Base-by-base conservation (phyloP, 2,113 vertebrate genomes). In the Saguinus imperator region DNA sequence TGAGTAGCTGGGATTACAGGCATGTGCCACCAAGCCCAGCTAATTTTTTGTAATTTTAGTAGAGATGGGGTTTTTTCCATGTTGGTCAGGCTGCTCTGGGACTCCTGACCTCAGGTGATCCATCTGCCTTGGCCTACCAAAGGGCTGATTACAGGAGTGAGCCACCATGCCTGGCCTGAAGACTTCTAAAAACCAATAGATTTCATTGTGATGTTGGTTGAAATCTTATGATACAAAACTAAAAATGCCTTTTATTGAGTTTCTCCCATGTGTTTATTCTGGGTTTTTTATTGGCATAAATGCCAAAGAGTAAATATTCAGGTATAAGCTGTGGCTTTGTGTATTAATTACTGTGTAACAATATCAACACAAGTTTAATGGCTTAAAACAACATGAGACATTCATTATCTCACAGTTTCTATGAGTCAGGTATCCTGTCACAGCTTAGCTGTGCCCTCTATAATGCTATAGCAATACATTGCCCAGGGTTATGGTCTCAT, bases 261-360 rank as follows among this genome's bases (percentile, higher is more conserved):
- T 73, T 90, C 27, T 52, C 1, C 73, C 16, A 23, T 57, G 9
- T 87, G 8, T 35, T 10, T 43, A 17, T 37, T 64, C 35, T 52
- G 8, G 9, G 0, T 1, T 35, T 58, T 91, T 40, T 2, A 81
- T 52, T 85, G 75, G 3, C 18, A 61, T 18, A 91, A 84, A 12
- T 55, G 48, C 8, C 58, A 40, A 50, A 57, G 23, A 52, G 17
- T 25, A 52, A 43, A 90, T 84, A 80, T 18, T 9, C 21, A 37
- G 10, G 17, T 48, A n/a, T 17, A 21, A 89, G 0, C 17, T 32
- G n/a, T 6, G 17, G 0, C 1, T 52, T 3, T 18, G 16, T 79
- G 10, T 16, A 48, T 58, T 32, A 50, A 29, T 76, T n/a, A 64
- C 12, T 61, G 2, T 37, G 6, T 45, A 37, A 40, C 5, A 57